Evolutionary conservation across 2,113 vertebrate species (phyloP), one percentile per base, ranked within the genome.

Genomic region (Miniopterus natalensis): DNA sequence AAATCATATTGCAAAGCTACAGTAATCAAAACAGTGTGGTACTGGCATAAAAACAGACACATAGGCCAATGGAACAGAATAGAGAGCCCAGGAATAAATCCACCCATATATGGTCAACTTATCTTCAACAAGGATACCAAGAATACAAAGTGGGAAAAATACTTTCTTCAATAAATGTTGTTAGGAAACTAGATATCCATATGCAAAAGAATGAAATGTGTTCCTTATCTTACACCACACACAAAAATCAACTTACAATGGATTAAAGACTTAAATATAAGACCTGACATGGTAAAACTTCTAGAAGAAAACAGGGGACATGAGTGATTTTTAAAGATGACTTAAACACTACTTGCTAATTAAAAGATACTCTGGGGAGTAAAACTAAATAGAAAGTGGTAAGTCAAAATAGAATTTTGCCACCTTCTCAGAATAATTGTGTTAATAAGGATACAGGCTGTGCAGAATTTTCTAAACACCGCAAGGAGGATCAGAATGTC

Each of bases 341-440:
- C 36, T 21, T 70, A 78, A 94, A 70, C 11, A 45, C 14, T 36
- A n/a, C 6, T 87, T 95, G 21, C 57, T 93, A 42, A 13, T 89
- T 92, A 13, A 61, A 31, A 85, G 68, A 63, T 93, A 49, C 42
- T 73, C 9, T 80, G 4, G 27, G 4, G 11, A 92, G 4, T 92
- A 68, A 91, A 71, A 20, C 21, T 68, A 92, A 92, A 29, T 27
- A 81, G 66, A 23, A 71, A 95, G 25, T 40, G 55, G 4, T 55
- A 92, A 25, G 17, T 90, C 20, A 87, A 90, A 70, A 79, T 12
- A 85, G 61, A 74, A 12, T 51, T 92, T 90, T 90, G 57, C 25
- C 6, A 49, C 36, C 36, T 92, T 80, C 78, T 84, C 49, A 77
- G n/a, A 80, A 70, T 89, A 78, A 84, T 77, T 84, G 25, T 68